Base-by-base conservation (phyloP, 2,113 vertebrate species). In the rat (Rattus norvegicus) region DNA sequence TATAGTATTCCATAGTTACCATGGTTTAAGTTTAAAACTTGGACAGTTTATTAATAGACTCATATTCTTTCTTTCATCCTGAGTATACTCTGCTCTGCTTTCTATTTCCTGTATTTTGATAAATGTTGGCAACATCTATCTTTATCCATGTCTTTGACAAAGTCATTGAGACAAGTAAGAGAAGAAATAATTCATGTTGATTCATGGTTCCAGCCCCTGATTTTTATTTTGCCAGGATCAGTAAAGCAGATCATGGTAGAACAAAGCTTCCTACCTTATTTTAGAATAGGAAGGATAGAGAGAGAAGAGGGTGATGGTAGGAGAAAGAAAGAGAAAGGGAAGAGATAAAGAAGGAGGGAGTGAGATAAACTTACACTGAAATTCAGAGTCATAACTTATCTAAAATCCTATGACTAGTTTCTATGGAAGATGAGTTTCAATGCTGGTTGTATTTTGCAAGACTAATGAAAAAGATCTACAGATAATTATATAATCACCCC, bases 381-480 rank as follows among this genome's bases (percentile, higher is more conserved):
- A 49, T 10, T 61, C 85, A 2, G 4, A 54, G n/a, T 88, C 26
- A 2, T 75, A 63, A 65, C 65, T 83, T 83, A 69, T 75, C 33
- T 24, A 88, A 85, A 36, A 47, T 91, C n/a, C 87, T 9, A 61
- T 7, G 83, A 76, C 1, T 12, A 43, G 4, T 90, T 87, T 11
- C 8, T 63, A 2, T 14, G 39, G 30, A 33, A 92, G 20, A 76
- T 65, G 56, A 28, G 70, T 92, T 95, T 84, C 73, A 94, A 86
- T 81, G 49, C 11, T 24, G 65, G 43, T 87, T 96, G 33, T 30
- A 91, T 89, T 95, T 96, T 95, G 67, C 73, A 43, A 87, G 47
- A 92, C 83, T 92, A 92, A 93, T 93, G 91, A 73, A 93, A 63
- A 3, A 43, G 13, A 91, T 70, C 79, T n/a, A 30, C 33, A 96